Evolutionary conservation across 2,888 invertebrate species (phyloP).

Genomic region (Cantharis nigra): DNA sequence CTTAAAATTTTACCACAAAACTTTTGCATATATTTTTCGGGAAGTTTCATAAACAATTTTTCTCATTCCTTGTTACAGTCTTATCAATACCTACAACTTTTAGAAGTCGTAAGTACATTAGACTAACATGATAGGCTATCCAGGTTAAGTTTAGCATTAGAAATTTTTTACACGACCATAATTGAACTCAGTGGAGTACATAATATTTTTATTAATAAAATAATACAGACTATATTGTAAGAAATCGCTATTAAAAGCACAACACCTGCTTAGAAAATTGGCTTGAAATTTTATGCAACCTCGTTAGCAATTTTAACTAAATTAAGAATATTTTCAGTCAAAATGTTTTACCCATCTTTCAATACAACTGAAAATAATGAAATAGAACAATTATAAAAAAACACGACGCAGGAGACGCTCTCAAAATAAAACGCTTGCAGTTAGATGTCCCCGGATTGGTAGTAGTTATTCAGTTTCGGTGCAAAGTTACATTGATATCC

Average conservation of each 20-base stretch:
- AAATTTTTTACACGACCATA: neutral
- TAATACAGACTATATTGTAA: neutral
- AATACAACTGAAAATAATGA: slow-evolving; percentile 26
- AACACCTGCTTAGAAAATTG: neutral
- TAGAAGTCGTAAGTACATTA: neutral
- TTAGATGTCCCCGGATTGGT: slow-evolving; percentile 55
- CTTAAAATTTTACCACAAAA: neutral
- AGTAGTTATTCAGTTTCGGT: slow-evolving; percentile 45
- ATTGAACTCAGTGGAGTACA: neutral
- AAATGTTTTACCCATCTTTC: neutral
- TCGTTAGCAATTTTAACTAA: neutral
- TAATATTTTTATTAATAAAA: neutral
- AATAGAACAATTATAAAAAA: slow-evolving; percentile 44
- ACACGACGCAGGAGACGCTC: slow-evolving; percentile 55
- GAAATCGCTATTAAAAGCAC: neutral
- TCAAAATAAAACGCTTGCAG: slow-evolving; percentile 56
- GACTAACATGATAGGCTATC: neutral
- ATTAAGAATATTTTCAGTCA: neutral
- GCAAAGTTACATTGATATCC: slow-evolving; percentile 30
- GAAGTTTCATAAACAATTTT: neutral
- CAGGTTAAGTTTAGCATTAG: neutral
- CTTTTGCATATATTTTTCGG: neutral
- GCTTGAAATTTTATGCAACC: neutral
- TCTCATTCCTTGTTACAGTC: neutral
- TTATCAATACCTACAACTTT: neutral